Percentiles rank a stretch among this genome's conserved stretches.
phyloP scores from a whole-genome alignment of 2,113 vertebrate genomes.

The Cettia cetti region DNA sequence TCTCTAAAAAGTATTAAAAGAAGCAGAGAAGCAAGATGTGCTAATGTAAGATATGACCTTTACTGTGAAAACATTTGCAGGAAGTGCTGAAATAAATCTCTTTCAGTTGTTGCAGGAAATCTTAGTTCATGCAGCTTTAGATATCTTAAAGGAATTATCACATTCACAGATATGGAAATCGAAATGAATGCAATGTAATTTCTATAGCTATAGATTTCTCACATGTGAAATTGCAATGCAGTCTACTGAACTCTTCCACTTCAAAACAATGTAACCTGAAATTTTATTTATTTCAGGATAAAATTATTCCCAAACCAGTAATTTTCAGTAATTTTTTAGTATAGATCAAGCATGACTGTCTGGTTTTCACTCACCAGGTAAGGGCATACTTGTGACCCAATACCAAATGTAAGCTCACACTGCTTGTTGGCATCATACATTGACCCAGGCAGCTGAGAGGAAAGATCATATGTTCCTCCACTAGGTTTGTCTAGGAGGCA shows the following conservation, averaged over 20 bases:
- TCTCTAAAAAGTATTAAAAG: background rate
- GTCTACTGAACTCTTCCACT: background rate
- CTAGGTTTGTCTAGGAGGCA: constrained; percentile 92
- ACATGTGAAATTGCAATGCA: background rate
- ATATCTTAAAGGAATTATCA: background rate
- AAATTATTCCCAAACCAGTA: background rate
- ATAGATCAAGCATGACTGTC: background rate
- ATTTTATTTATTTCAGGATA: background rate
- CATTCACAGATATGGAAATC: background rate
- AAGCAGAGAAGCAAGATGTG: background rate
- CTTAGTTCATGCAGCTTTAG: background rate
- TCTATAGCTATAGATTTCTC: background rate
- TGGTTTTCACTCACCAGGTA: constrained; percentile 83
- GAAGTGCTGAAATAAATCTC: background rate
- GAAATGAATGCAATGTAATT: background rate
- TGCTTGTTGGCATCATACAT: constrained; percentile 91
- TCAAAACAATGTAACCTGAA: background rate
- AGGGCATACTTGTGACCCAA: constrained; percentile 92
- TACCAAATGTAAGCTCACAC: constrained; percentile 94
- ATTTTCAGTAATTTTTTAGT: background rate
- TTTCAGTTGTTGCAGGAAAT: background rate
- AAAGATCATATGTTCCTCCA: constrained; percentile 81
- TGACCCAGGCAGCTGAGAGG: constrained; percentile 86
- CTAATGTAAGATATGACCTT: background rate
- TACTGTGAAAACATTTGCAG: background rate